Base-by-base conservation (phyloP, 2,888 invertebrate species). In the Pachydiplax longipennis region DNA sequence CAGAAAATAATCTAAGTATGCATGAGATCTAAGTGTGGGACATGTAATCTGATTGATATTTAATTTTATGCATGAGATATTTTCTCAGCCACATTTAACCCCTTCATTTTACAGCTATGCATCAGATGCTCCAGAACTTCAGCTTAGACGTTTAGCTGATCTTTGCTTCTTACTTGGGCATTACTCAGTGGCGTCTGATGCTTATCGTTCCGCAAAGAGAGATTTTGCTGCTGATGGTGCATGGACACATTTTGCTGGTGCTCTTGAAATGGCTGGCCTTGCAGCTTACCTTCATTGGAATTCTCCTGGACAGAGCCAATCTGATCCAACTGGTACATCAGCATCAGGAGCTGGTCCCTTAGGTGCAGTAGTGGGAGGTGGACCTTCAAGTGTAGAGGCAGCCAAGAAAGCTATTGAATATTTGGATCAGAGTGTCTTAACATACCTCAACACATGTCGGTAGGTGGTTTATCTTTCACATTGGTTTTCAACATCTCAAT, bases 181-280 rank as follows among this genome's bases (percentile, higher is more conserved):
- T 93, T 99, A 99, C 94, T 96, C 97, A 92, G 95, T 98, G 92
- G 98, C 99, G 12, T 99, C 98, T 94, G 97, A 98, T 93, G 96
- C 98, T 0, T 99, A 99, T 94, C 99, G 99, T 94, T 96, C 97
- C 80, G 98, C 99, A n/a, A 99, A 99, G 94, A 96, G 99, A 90
- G 99, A 99, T 94, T 99, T 99, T 94, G 98, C 97, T 93, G 97
- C 97, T 1, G 99, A 99, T 94, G 98, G 98, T 92, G 99, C 99
- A 0, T 99, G 99, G 99, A 95, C 99, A 48, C 98, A 99, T 94
- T 99, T 98, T 94, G 99, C 99, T 0, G 99, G 99, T 15, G 99
- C 99, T 8, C 94, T 99, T 90, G 99, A 99, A 95, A 99, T 99
- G 99, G 99, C 99, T 10, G 98, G 98, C 18, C 94, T 99, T 48